Percentiles rank a stretch among this genome's conserved stretches.
These are phyloP conservation scores for Sorex maritimensis DNA, from an alignment of 2,797 vertebrate genomes.

Conservation along the genomic window DNA sequence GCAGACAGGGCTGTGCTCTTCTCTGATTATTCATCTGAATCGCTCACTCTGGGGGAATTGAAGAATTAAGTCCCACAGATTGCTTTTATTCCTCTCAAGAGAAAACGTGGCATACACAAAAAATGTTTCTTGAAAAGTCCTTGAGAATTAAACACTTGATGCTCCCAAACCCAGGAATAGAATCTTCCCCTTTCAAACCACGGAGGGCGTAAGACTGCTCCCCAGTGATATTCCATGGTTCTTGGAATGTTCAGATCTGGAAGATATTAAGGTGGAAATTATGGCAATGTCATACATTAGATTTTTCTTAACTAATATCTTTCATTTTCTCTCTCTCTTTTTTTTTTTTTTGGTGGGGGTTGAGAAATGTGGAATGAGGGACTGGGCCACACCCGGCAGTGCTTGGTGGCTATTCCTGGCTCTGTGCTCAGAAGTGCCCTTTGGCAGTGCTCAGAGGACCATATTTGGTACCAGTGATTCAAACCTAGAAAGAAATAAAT, in stretches of 20 bases:
- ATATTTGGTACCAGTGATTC: too few species aligned
- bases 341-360: too few species aligned
- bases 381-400: too few species aligned
- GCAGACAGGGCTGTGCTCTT: background rate
- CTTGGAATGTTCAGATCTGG: too few species aligned
- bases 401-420: too few species aligned
- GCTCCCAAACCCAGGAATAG: background rate
- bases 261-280: conserved; percentile 5
- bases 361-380: too few species aligned
- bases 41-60: background rate
- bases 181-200: background rate
- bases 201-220: background rate
- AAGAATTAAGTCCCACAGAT: conserved; percentile 42
- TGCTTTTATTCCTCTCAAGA: conserved; percentile 22
- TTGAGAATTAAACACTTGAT: conserved; percentile 51
- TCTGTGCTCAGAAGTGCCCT: too few species aligned
- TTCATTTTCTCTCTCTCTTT: too few species aligned
- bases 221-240: rapidly evolving
- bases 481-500: too few species aligned
- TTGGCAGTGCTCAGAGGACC: too few species aligned
- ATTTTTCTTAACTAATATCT: background rate
- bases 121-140: conserved; percentile 55
- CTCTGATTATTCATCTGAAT: background rate
- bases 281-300: background rate
- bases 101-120: conserved; percentile 11